Evolutionary conservation across 35 echinoderm and acorn worm species (phyloP).

Genomic region (Acanthaster planci): DNA sequence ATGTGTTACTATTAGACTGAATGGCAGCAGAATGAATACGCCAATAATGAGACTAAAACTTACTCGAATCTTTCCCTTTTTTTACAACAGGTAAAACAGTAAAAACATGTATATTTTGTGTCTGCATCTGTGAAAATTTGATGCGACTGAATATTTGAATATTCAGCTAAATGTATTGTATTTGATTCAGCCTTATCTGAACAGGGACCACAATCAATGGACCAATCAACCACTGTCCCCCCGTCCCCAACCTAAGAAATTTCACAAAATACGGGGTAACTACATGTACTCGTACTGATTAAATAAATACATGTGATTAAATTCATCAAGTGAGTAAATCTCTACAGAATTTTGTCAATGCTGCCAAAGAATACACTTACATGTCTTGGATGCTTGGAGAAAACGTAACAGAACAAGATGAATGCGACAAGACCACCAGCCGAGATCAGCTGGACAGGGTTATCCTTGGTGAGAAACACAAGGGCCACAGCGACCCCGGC

Average conservation of each 20-base stretch:
- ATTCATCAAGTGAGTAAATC: background rate
- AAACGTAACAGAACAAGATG: conserved; percentile 69
- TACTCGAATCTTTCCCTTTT: too few species aligned
- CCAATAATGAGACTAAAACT: too few species aligned
- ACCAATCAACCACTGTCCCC: too few species aligned
- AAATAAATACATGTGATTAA: background rate
- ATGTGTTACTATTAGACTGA: too few species aligned
- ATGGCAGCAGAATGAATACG: too few species aligned
- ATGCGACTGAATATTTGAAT: too few species aligned
- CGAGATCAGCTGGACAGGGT: conserved; percentile 88
- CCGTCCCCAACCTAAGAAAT: background rate
- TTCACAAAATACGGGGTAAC: background rate
- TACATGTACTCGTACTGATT: background rate
- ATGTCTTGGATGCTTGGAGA: conserved; percentile 80
- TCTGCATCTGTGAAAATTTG: too few species aligned
- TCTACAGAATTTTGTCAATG: background rate
- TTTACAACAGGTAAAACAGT: too few species aligned
- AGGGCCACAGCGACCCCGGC: conserved; percentile 40
- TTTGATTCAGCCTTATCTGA: too few species aligned
- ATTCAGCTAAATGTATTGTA: too few species aligned
- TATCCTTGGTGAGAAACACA: conserved; percentile 63
- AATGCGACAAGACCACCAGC: conserved; percentile 70
- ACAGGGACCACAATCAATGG: too few species aligned
- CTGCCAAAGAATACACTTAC: conserved; percentile 47
- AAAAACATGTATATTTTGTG: too few species aligned